These are phyloP conservation scores for Eucera pruinosa DNA, from an alignment of 2,888 invertebrate species.

Conservation along the genomic window DNA sequence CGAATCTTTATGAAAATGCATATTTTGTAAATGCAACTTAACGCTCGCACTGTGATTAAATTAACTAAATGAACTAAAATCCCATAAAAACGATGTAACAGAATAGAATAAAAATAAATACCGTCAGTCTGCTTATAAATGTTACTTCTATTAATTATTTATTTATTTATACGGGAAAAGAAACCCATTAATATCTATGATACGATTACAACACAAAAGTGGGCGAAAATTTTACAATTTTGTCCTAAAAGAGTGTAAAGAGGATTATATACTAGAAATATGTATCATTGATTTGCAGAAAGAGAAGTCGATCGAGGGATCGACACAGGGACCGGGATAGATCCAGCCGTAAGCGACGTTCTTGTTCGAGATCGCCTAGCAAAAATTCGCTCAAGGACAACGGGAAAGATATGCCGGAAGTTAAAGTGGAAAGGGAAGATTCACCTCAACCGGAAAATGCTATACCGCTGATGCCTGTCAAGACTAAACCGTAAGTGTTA, in stretches of 20 bases:
- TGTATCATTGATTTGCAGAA: constrained; percentile 66
- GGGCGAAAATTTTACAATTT: no score
- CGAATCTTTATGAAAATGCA: no score
- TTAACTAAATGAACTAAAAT: no score
- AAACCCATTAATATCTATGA: no score
- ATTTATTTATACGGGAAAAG: no score
- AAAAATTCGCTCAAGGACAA: constrained; percentile 79
- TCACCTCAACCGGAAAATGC: constrained; percentile 82
- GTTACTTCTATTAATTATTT: neutral
- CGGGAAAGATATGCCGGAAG: constrained; percentile 78
- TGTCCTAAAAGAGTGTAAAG: neutral
- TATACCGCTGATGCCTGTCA: constrained; percentile 81
- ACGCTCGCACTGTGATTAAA: no score
- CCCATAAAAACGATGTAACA: no score
- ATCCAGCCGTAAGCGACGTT: constrained; percentile 79
- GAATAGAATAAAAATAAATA: no score
- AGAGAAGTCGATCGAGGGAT: constrained; percentile 84
- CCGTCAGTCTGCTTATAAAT: no score
- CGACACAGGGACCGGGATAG: constrained; percentile 83
- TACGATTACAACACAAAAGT: no score
- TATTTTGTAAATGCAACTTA: no score
- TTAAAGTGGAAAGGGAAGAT: constrained; percentile 80
- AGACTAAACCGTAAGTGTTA: constrained; percentile 82
- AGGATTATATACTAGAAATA: neutral
- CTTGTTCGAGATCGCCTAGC: constrained; percentile 80